Evolutionary conservation across 2,113 vertebrate species (phyloP).

Genomic region (Crotophaga sulcirostris): DNA sequence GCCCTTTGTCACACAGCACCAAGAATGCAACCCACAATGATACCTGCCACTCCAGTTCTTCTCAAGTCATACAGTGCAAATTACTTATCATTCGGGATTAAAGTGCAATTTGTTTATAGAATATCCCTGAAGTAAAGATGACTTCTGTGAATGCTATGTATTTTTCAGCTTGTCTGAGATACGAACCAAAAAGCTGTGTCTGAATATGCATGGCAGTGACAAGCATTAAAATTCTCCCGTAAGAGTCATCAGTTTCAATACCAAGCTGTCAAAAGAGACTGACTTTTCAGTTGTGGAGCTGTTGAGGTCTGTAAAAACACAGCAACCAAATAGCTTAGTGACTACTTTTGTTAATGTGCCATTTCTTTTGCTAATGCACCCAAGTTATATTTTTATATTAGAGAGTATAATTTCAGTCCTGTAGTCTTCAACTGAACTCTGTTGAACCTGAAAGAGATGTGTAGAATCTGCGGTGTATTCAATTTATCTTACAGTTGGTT

Average conservation of each 20-base stretch:
- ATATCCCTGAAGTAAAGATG: not conserved
- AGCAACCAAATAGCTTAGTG: not conserved
- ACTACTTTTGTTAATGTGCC: not conserved
- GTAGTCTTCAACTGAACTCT: not conserved
- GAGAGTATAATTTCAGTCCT: not conserved
- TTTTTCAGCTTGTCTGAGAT: conserved; percentile 3
- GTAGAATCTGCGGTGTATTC: not conserved
- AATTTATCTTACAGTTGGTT: not conserved
- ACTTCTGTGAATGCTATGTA: not conserved
- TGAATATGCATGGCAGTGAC: not conserved
- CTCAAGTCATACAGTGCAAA: not conserved
- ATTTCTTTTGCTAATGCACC: not conserved
- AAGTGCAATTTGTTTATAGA: not conserved
- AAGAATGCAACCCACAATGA: not conserved
- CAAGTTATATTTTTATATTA: not conserved
- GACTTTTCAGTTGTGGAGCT: not conserved
- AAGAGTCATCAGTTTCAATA: not conserved
- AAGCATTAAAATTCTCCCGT: not conserved
- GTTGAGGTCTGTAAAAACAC: not conserved
- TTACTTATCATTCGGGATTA: not conserved
- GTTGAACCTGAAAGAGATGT: not conserved
- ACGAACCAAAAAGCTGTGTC: not conserved
- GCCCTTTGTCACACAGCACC: not conserved
- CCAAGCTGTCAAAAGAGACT: not conserved
- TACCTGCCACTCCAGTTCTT: not conserved